Conservation (phyloP, 2,113 vertebrate species). For the Oryzias celebensis region DNA sequence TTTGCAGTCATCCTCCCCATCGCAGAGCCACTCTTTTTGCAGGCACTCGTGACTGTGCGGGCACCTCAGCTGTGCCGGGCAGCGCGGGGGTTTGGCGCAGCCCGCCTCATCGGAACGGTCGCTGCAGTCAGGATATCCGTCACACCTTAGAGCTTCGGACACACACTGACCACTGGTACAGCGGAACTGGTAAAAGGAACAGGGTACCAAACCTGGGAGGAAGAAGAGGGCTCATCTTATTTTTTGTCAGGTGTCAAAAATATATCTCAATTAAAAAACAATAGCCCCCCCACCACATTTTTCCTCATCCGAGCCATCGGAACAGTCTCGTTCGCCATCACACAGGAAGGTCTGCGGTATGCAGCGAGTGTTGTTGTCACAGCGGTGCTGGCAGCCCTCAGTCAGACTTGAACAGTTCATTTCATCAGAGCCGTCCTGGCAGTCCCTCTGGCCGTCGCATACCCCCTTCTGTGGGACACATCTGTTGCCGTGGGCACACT, state of each 20-base stretch:
- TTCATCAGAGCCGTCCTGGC: slow-evolving; percentile 85
- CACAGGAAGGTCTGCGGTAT: slow-evolving; percentile 84
- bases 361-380: slow-evolving; percentile 79
- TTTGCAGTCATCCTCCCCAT: slow-evolving; percentile 82
- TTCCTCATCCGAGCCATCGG: slow-evolving; percentile 80
- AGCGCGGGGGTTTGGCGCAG: slow-evolving; percentile 75
- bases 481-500: slow-evolving; percentile 69
- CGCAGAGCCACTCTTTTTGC: slow-evolving; percentile 85
- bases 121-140: slow-evolving; percentile 83
- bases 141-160: slow-evolving; percentile 78
- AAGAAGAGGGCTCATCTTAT: rapidly evolving
- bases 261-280: not conserved
- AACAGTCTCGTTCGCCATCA: slow-evolving; percentile 84
- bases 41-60: slow-evolving; percentile 80
- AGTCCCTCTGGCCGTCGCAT: slow-evolving; percentile 82
- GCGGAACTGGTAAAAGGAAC: slow-evolving; percentile 64
- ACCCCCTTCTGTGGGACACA: slow-evolving; percentile 77
- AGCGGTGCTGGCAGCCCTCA: slow-evolving; percentile 76
- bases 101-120: slow-evolving; percentile 85
- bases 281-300: slow-evolving; percentile 71
- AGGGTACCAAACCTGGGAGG: slow-evolving; percentile 70
- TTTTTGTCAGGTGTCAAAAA: not conserved
- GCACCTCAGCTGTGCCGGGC: slow-evolving; percentile 74
- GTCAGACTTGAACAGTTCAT: slow-evolving; percentile 67
- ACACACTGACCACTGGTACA: slow-evolving; percentile 86